phyloP scores from a whole-genome alignment of 2,797 vertebrate genomes.

The Syngnathus acus region DNA sequence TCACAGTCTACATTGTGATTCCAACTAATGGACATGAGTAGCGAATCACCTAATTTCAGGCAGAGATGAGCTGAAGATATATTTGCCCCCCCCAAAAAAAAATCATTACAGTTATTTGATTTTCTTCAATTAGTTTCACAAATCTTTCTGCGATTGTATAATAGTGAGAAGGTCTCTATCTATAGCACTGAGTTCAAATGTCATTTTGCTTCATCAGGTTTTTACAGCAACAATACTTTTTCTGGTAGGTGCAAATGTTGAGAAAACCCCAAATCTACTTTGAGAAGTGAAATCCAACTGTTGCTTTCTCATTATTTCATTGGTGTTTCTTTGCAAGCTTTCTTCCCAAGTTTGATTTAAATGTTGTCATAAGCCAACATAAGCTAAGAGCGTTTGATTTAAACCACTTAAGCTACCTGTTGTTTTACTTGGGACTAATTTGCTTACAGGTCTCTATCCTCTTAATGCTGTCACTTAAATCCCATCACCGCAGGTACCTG shows the following conservation, averaged over 20 bases:
- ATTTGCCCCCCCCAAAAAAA: not conserved
- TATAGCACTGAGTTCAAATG: too few relatives aligned
- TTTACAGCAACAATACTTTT: not conserved
- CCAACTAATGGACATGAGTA: not conserved
- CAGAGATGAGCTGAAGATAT: not conserved
- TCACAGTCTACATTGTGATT: not conserved
- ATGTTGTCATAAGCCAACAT: not conserved
- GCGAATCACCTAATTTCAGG: not conserved
- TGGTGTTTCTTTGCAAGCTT: not conserved
- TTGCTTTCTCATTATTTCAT: not conserved
- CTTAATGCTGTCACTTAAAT: constrained; percentile 55
- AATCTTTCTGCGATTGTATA: not conserved
- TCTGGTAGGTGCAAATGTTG: not conserved
- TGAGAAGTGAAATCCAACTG: not conserved
- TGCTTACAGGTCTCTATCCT: constrained; percentile 34
- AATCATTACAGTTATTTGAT: not conserved
- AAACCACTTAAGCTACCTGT: constrained; percentile 5
- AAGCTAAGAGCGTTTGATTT: not conserved
- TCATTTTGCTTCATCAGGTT: too few relatives aligned
- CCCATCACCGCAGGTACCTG: constrained; percentile 32
- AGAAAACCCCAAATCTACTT: too few relatives aligned
- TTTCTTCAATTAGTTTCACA: not conserved
- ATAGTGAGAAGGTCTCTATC: too few relatives aligned
- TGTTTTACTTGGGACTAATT: constrained; percentile 35
- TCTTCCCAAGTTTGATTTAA: not conserved